These are phyloP conservation scores for Lithophane ornitopus DNA, from an alignment of 2,888 invertebrate genomes.

Conservation along the genomic window DNA sequence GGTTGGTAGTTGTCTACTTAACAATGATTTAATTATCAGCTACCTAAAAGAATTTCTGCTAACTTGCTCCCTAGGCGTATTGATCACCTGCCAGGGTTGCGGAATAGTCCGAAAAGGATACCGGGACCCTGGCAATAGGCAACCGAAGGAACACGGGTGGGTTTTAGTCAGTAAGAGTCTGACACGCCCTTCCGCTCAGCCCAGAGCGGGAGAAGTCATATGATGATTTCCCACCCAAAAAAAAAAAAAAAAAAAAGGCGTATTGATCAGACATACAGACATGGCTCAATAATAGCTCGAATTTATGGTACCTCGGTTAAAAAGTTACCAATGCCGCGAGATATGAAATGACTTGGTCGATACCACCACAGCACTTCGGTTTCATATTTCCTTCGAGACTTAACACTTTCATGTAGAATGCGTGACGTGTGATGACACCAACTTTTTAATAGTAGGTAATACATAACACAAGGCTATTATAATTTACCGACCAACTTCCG, in stretches of 20 bases:
- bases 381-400: constrained; percentile 20
- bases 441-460: constrained; percentile 36
- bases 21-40: neutral
- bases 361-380: constrained; percentile 25
- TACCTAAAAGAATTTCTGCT: neutral
- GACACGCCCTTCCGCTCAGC: too few species aligned
- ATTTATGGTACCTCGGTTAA: constrained; percentile 24
- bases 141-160: too few species aligned
- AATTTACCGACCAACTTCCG: constrained; percentile 45
- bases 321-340: constrained; percentile 21
- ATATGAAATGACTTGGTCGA: constrained; percentile 45
- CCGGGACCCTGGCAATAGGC: too few species aligned
- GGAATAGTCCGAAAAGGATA: too few species aligned
- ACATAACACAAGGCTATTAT: constrained; percentile 35
- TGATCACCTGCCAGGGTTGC: too few species aligned
- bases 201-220: too few species aligned
- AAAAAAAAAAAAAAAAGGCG: too few species aligned
- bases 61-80: constrained; percentile 2
- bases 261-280: constrained; percentile 3
- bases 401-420: constrained; percentile 32
- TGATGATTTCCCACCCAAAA: too few species aligned
- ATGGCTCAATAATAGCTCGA: neutral
- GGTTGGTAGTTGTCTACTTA: neutral
- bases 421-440: constrained; percentile 28
- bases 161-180: too few species aligned